A percentile compares a stretch with the other conserved stretches of the same genome.
These are phyloP conservation scores for Amblyopsis rosae DNA, from an alignment of 2,113 vertebrate genomes.

Conservation along the genomic window DNA sequence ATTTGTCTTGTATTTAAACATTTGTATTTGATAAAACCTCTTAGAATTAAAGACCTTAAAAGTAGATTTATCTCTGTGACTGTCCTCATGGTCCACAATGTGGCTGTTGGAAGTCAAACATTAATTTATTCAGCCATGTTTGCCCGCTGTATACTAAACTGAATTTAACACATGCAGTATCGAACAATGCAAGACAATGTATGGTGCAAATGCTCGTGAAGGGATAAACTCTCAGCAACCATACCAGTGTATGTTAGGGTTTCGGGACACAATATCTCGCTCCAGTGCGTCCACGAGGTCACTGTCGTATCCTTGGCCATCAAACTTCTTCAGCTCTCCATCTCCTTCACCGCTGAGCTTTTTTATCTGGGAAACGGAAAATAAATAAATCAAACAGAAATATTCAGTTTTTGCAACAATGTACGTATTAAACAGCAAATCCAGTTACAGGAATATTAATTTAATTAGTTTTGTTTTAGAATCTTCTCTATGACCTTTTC, in stretches of 20 bases:
- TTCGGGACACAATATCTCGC: slow-evolving; percentile 95
- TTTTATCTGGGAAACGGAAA: slow-evolving; percentile 74
- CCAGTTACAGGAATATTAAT: no score
- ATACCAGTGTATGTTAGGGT: slow-evolving; percentile 95
- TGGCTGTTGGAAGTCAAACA: background rate
- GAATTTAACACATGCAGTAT: background rate
- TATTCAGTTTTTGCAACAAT: background rate
- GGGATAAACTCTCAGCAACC: slow-evolving; percentile 8
- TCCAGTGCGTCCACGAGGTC: slow-evolving; percentile 92
- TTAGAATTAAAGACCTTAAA: no score
- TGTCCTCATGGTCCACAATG: background rate
- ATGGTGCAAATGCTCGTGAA: no score
- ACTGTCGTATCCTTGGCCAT: slow-evolving; percentile 87
- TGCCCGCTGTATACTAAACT: no score
- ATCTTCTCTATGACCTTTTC: slow-evolving; percentile 80
- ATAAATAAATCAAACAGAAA: background rate
- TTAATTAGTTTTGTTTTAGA: no score
- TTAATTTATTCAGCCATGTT: background rate
- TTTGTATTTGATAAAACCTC: no score
- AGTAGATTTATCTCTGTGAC: no score
- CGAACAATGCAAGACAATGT: background rate
- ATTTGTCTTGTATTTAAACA: no score
- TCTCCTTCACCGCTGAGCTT: slow-evolving; percentile 82
- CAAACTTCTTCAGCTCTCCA: slow-evolving; percentile 88
- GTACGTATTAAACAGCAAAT: background rate